These are phyloP conservation scores for Melanerpes aurifrons DNA, from an alignment of 2,113 vertebrate genomes.

Conservation along the genomic window DNA sequence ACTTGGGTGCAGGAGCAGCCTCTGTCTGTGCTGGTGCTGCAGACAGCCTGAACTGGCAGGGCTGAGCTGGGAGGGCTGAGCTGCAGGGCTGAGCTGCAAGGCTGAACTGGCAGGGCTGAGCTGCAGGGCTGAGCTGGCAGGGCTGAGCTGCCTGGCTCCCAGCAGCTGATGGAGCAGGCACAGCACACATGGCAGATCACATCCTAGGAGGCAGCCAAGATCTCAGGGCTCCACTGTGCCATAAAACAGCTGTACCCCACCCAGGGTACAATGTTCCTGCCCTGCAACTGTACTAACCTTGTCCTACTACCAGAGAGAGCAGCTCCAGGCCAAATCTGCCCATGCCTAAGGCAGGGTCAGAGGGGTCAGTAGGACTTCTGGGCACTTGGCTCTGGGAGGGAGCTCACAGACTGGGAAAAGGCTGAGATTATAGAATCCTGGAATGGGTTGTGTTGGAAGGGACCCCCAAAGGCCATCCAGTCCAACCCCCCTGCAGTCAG, in stretches of 20 bases:
- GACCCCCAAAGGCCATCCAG: too few relatives aligned
- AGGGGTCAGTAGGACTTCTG: not conserved
- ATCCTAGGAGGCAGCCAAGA: not conserved
- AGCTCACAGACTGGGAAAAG: not conserved
- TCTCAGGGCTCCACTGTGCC: not conserved
- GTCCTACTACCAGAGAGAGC: not conserved
- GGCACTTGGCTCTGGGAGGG: not conserved
- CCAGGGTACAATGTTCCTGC: not conserved
- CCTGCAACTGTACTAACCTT: not conserved
- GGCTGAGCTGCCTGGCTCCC: not conserved
- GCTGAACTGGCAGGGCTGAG: too few relatives aligned
- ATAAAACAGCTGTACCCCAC: not conserved
- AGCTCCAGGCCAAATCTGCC: not conserved
- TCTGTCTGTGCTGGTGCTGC: not conserved
- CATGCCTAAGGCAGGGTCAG: not conserved
- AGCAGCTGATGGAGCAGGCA: not conserved
- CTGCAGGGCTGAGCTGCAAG: not conserved
- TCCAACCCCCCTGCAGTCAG: too few relatives aligned
- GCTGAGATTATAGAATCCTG: not conserved
- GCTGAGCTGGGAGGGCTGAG: not conserved
- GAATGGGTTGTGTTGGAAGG: too few relatives aligned
- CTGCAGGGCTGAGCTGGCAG: too few relatives aligned
- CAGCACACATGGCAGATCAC: not conserved
- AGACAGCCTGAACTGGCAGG: too few relatives aligned
- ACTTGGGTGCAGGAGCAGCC: rapidly evolving